Conservation (phyloP, 2,113 vertebrate species). For the Glaucomys volans region DNA sequence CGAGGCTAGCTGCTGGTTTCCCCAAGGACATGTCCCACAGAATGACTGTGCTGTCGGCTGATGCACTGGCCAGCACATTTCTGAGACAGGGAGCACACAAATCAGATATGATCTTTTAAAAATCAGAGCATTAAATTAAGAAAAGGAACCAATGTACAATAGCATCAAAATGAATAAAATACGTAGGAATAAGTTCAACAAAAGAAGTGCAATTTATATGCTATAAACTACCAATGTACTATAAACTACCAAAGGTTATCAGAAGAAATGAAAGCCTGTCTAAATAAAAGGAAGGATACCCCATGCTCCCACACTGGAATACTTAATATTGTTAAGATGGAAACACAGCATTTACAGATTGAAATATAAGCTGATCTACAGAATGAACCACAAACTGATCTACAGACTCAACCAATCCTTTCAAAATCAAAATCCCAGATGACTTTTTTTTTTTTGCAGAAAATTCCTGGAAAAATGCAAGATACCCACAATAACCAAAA, state of each 20-base stretch:
- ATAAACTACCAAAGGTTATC: neutral
- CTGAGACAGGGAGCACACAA: conserved; percentile 80
- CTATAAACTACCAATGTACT: neutral
- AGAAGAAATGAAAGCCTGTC: neutral
- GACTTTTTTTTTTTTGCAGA: neutral
- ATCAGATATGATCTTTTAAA: neutral
- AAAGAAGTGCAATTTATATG: neutral
- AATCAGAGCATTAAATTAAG: neutral
- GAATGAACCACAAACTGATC: neutral
- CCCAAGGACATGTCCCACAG: conserved; percentile 95
- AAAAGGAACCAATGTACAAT: neutral
- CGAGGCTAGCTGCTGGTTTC: conserved; percentile 92
- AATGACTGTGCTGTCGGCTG: conserved; percentile 93
- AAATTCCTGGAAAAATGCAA: neutral
- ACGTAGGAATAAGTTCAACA: neutral
- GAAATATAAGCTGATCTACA: neutral
- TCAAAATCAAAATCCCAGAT: neutral
- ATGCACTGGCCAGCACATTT: conserved; percentile 96
- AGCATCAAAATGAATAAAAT: neutral
- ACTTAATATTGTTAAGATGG: neutral
- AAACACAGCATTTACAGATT: neutral
- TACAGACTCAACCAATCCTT: neutral
- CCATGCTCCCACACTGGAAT: neutral
- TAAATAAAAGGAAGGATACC: neutral
- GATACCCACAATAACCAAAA: neutral